Conservation (phyloP, 2,888 invertebrate species). For the Hymenopus coronatus region DNA sequence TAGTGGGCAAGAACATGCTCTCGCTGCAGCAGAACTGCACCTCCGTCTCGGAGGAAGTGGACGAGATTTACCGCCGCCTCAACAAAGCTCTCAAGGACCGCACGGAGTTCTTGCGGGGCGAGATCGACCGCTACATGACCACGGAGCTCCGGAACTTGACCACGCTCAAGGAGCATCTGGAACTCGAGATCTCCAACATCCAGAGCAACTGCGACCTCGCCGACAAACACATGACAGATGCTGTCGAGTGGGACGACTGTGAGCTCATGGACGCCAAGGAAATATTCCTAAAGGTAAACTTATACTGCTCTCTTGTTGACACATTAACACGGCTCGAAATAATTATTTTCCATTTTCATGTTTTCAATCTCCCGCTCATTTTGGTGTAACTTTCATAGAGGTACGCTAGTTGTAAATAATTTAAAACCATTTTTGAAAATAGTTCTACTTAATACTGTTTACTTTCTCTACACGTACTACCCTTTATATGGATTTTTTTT, state of each 20-base stretch:
- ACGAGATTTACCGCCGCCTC: constrained; percentile 84
- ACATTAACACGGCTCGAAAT: too few relatives aligned
- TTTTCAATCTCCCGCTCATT: too few relatives aligned
- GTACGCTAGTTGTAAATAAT: too few relatives aligned
- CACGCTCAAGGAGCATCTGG: constrained; percentile 87
- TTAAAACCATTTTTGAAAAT: too few relatives aligned
- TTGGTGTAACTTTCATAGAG: too few relatives aligned
- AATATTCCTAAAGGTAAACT: constrained; percentile 73
- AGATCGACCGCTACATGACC: constrained; percentile 88
- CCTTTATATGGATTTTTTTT: too few relatives aligned
- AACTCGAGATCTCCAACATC: constrained; percentile 92
- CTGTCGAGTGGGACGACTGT: constrained; percentile 88
- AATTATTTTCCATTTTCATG: too few relatives aligned
- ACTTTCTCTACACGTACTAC: too few relatives aligned
- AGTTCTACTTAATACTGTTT: too few relatives aligned
- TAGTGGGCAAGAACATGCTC: constrained; percentile 85
- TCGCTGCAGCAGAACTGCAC: constrained; percentile 86
- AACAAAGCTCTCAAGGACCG: constrained; percentile 87
- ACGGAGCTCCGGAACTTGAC: constrained; percentile 83
- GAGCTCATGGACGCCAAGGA: constrained; percentile 94
- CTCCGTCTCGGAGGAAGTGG: constrained; percentile 89
- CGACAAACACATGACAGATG: constrained; percentile 89
- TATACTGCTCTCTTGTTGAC: too few relatives aligned
- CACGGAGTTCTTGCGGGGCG: constrained; percentile 79
- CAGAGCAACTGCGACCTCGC: constrained; percentile 95